Evolutionary conservation across 2,113 vertebrate species (phyloP), one percentile per base, ranked within the genome.

Genomic region (Candoia aspera): DNA sequence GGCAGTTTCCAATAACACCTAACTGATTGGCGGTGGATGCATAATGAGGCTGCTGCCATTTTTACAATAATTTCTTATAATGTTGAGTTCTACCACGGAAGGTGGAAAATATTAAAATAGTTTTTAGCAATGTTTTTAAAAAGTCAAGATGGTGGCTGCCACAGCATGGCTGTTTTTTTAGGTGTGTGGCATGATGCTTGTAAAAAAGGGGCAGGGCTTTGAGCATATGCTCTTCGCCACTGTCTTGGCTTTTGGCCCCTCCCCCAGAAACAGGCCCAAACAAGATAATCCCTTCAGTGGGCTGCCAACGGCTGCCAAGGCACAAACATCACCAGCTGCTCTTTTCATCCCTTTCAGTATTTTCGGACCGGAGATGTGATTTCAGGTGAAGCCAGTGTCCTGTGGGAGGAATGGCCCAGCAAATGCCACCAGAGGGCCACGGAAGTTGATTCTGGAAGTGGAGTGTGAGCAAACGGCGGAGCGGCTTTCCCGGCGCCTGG

Each of bases 291-390:
- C 6, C 4, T 2, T 85, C 10, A 12, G 57, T n/a, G 15, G 33
- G 23, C 37, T 21, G 24, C 23, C 8, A 3, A 42, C 0, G 8
- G 15, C 33, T 37, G 33, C 15, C 2, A 73, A 79, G 68, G 37
- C 17, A 73, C 6, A 8, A 33, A 84, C 26, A 19, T 42, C 19
- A 53, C 55, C 2, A 1, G 21, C 1, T 26, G n/a, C 29, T 86
- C 42, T 46, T 64, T 90, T 1, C 84, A 37, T 15, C 6, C 10
- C 89, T 37, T 93, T 0, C 94, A 97, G 96, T 84, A 59, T 87
- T 60, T 89, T 62, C 87, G 62, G 0, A 84, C 68, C 10, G 84
- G 68, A 57, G 92, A 93, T 8, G 0, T 91, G 86, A 94, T 86
- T 87, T 58, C 59, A 60, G 91, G 73, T 1, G 29, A n/a, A 0